phyloP scores from a whole-genome alignment of 2,797 vertebrate species.

The Enteromius thamalakanensis region DNA sequence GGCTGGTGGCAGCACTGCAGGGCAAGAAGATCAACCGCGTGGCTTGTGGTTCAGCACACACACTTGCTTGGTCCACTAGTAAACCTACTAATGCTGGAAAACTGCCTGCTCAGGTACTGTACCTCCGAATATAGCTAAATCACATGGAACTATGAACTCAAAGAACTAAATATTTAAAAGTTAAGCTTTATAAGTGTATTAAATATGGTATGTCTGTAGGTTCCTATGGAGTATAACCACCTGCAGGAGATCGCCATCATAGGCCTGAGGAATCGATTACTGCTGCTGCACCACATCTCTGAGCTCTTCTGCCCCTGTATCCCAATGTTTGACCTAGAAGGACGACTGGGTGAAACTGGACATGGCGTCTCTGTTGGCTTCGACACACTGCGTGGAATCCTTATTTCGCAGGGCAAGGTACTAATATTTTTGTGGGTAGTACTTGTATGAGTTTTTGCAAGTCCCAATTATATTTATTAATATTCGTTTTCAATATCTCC shows the following conservation, averaged over 20 bases:
- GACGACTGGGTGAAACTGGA: conserved; percentile 89
- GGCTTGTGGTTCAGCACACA: conserved; percentile 97
- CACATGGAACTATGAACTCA: too few species aligned
- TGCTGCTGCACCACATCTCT: conserved; percentile 95
- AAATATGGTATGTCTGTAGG: conserved; percentile 70
- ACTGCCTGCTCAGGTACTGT: conserved; percentile 90
- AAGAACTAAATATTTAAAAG: neutral
- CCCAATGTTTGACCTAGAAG: conserved; percentile 98
- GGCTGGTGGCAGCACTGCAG: conserved; percentile 95
- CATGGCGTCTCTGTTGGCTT: conserved; percentile 94
- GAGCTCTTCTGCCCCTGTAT: conserved; percentile 99
- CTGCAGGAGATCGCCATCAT: conserved; percentile 94
- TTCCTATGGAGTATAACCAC: conserved; percentile 99
- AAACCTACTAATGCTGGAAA: conserved; percentile 98
- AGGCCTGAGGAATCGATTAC: conserved; percentile 89
- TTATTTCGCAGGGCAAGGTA: conserved; percentile 99
- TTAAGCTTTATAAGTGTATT: neutral
- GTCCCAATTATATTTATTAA: neutral
- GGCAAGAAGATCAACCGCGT: conserved; percentile 98
- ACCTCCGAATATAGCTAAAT: neutral
- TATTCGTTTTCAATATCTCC: conserved; percentile 41
- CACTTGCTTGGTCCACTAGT: conserved; percentile 97
- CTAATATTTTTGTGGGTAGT: conserved; percentile 1
- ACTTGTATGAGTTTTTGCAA: neutral
- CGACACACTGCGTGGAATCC: conserved; percentile 91